phyloP scores from a whole-genome alignment of 2,797 vertebrate species.

The Melopsittacus undulatus region DNA sequence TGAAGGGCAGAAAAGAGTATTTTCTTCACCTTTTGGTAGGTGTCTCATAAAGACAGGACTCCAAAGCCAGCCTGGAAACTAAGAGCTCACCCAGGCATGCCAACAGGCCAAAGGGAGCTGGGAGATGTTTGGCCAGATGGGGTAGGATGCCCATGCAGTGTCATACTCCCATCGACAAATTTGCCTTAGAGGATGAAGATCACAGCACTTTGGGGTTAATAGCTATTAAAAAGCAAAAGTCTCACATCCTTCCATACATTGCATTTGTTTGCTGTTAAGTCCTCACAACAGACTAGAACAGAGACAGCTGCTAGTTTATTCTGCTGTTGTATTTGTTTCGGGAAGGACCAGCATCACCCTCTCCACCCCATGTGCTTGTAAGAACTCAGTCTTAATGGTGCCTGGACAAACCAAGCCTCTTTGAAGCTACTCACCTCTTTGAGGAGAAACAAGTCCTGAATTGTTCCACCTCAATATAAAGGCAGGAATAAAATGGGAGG shows the following conservation, averaged over 20 bases:
- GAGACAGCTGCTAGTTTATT: not conserved
- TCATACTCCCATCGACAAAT: not conserved
- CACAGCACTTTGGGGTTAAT: not conserved
- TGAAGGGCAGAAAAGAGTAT: not conserved
- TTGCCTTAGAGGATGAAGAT: not conserved
- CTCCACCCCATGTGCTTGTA: not conserved
- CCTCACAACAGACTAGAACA: not conserved
- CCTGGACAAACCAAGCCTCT: not conserved
- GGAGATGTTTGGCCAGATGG: not conserved
- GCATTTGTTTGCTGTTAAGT: not conserved
- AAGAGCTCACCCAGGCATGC: not conserved
- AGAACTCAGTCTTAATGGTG: not conserved
- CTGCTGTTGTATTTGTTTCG: not conserved
- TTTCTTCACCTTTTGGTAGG: not conserved
- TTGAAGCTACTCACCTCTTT: not conserved
- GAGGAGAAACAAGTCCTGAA: not conserved
- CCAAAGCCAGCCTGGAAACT: not conserved
- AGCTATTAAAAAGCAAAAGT: not conserved
- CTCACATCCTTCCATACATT: not conserved
- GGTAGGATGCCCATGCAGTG: accelerated
- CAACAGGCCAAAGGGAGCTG: not conserved
- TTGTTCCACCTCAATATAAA: not conserved
- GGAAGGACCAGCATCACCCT: not conserved
- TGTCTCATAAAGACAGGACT: accelerated
- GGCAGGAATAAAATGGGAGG: not conserved